Evolutionary conservation across 2,113 vertebrate genomes (phyloP).

Genomic region (Columbina picui): DNA sequence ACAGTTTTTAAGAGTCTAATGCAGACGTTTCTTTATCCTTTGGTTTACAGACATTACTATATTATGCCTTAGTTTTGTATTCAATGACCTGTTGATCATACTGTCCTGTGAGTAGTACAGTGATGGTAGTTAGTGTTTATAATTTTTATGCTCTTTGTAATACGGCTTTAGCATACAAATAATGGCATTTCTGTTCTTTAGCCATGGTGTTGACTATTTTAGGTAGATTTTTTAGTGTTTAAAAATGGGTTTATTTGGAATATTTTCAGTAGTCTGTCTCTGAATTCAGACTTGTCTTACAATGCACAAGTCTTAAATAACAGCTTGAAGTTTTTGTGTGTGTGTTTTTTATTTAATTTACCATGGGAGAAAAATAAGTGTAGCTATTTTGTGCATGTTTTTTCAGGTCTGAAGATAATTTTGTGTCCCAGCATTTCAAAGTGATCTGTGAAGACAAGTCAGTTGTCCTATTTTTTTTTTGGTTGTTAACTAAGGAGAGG

Average conservation of each 20-base stretch:
- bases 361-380: fast-evolving
- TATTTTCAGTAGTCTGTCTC: not conserved
- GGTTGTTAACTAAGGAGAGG: not conserved
- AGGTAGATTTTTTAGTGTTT: not conserved
- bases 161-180: not conserved
- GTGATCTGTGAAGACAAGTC: not conserved
- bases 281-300: not conserved
- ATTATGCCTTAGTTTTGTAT: not conserved
- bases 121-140: not conserved
- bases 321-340: not conserved
- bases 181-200: not conserved
- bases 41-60: not conserved
- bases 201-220: not conserved
- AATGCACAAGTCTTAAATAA: not conserved
- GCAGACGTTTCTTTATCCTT: not conserved
- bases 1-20: not conserved
- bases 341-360: not conserved
- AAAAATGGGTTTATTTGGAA: not conserved
- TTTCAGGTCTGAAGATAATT: not conserved
- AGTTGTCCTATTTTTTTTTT: not conserved
- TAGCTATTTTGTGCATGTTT: not conserved
- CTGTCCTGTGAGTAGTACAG: not conserved
- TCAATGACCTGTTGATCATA: not conserved
- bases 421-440: not conserved
- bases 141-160: not conserved